A percentile compares a stretch with the other conserved stretches of the same genome.
phyloP scores from a whole-genome alignment of 2,888 invertebrate species.

The Amphipyra tragopoginis region DNA sequence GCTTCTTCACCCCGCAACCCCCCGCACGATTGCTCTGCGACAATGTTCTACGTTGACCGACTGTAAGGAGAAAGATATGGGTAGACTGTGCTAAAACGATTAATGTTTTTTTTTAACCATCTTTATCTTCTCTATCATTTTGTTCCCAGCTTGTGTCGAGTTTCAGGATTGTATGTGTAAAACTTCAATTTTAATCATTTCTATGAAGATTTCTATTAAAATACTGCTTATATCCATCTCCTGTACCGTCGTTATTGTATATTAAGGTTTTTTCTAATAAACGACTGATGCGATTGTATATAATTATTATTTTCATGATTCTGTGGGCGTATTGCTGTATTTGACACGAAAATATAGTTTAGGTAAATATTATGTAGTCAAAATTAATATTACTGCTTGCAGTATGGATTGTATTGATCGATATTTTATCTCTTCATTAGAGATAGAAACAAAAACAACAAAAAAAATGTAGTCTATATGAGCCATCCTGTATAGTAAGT shows the following conservation, averaged over 20 bases:
- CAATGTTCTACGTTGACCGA: too few species aligned
- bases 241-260: conserved; percentile 33
- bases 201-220: not conserved
- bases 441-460: too few species aligned
- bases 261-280: conserved; percentile 52
- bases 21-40: too few species aligned
- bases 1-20: too few species aligned
- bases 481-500: conserved; percentile 9
- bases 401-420: not conserved
- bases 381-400: conserved; percentile 10
- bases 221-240: conserved; percentile 24
- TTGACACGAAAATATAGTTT: conserved; percentile 19
- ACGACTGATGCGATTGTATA: conserved; percentile 62
- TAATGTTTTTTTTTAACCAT: too few species aligned
- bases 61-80: too few species aligned
- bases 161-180: too few species aligned
- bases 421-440: too few species aligned
- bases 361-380: conserved; percentile 31
- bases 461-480: not conserved
- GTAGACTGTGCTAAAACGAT: too few species aligned
- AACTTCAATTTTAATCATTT: too few species aligned
- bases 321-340: conserved; percentile 49
- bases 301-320: conserved; percentile 51
- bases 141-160: too few species aligned
- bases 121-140: too few species aligned